phyloP scores from a whole-genome alignment of 2,888 invertebrate genomes.

The Meloe dianella region DNA sequence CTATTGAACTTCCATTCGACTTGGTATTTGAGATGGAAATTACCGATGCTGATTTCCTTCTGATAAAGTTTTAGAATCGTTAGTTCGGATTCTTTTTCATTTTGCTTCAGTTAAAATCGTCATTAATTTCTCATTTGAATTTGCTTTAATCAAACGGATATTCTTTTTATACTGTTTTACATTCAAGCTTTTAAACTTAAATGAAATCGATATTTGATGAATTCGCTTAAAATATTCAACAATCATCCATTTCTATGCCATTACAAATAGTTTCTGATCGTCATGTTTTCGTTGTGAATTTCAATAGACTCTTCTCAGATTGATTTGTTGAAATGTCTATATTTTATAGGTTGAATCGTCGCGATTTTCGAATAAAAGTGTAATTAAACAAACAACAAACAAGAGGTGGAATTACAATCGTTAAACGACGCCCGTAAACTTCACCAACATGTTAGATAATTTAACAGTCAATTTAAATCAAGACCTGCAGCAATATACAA shows the following conservation, averaged over 20 bases:
- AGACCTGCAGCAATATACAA: conserved; percentile 50
- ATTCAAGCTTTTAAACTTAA: conserved; percentile 3
- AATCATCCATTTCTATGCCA: neutral
- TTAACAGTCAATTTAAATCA: conserved; percentile 51
- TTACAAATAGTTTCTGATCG: neutral
- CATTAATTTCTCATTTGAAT: conserved; percentile 6
- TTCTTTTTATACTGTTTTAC: neutral
- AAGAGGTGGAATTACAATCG: conserved; percentile 25
- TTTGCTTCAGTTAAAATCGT: neutral
- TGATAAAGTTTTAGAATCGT: neutral
- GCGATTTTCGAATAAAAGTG: conserved; percentile 15
- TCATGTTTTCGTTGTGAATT: neutral
- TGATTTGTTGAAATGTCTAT: neutral
- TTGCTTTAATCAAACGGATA: neutral
- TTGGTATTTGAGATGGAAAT: conserved; percentile 14
- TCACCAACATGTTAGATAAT: conserved; percentile 47
- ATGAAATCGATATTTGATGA: neutral
- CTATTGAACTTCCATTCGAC: neutral
- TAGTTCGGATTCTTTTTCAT: neutral
- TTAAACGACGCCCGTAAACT: conserved; percentile 35
- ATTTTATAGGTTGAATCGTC: neutral
- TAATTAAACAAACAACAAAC: conserved; percentile 24
- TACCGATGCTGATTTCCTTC: conserved; percentile 28
- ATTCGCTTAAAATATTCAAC: neutral
- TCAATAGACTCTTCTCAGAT: neutral